Evolutionary conservation across 2,888 invertebrate genomes (phyloP), one percentile per base, ranked within the genome.

Genomic region (Phyllotreta cruciferae): DNA sequence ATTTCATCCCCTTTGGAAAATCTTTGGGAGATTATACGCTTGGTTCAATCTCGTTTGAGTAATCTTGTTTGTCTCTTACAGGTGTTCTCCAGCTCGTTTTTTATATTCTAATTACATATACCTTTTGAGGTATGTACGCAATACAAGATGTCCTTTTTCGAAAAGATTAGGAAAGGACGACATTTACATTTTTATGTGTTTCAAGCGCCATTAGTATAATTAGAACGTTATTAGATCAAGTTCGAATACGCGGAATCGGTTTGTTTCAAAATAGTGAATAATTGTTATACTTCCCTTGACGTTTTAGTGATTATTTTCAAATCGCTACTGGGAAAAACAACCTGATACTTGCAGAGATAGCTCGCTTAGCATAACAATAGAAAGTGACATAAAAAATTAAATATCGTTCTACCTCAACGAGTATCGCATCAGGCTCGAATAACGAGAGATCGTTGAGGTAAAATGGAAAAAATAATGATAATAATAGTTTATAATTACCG

Each of bases 401-500:
- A 11, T 14, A 47, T 47, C 47, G 47, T 47, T 47, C 14, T 47
- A 47, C n/a, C 6, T 14, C n/a, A 6, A 47, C 24, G 24, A 3
- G 24, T 24, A 49, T 10, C 35, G 49, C 49, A 49, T 35, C 49
- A 49, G 49, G 49, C 36, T 24, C 24, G 49, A 49, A 49, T 35
- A 49, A 49, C 49, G 36, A 49, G 35, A 49, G 47, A 35, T 49
- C 49, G 35, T 49, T 35, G 49, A 11, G 36, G 11, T 11, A 47
- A 47, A 47, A 47, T 14, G 6, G 39, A 34, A 45, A 34, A 45
- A 54, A 39, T 24, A 24, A 24, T 24, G 24, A 24, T 24, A 52
- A 49, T 57, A 44, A 49, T 54, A 45, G 14, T 56, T 54, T 54
- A 49, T 65, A 63, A 65, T 65, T 62, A 60, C 55, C 41, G 50